A percentile compares a stretch with the other conserved stretches of the same genome.
Conservation (phyloP, 37 sponge, comb jelly and placozoan genomes). For the Chondrilla cf. caribensis region DNA sequence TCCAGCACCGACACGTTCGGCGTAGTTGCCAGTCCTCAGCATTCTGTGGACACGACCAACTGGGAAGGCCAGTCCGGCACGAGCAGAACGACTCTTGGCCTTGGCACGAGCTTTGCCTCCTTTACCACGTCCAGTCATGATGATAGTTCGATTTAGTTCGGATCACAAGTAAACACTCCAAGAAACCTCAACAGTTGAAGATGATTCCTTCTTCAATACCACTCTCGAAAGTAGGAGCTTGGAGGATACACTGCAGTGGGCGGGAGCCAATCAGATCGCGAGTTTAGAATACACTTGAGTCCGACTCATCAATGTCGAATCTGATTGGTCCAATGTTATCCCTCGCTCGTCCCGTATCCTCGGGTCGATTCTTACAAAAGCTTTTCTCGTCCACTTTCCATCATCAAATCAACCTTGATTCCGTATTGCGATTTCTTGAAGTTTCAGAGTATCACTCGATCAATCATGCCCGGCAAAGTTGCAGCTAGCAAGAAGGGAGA, state of each 20-base stretch:
- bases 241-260: background rate
- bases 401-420: too few species aligned
- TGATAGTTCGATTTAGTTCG: background rate
- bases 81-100: conserved; percentile 64
- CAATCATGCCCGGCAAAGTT: conserved; percentile 23
- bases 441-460: background rate
- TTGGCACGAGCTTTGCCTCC: conserved; percentile 62
- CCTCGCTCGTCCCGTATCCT: background rate
- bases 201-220: too few species aligned
- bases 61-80: conserved; percentile 82
- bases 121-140: conserved; percentile 74
- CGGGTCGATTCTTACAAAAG: background rate
- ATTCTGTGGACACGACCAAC: conserved; percentile 77
- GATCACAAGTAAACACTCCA: too few species aligned
- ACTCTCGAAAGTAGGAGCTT: background rate
- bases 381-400: background rate
- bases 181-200: too few species aligned
- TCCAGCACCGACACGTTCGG: conserved; percentile 94
- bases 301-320: background rate
- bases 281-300: background rate
- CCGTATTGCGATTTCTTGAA: too few species aligned
- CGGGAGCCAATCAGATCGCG: background rate
- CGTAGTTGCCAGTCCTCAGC: conserved; percentile 66
- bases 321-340: background rate
- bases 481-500: conserved; percentile 23